A percentile compares a stretch with the other conserved stretches of the same genome.
phyloP scores from a whole-genome alignment of 2,797 vertebrate species.

The Pseudotriccus pelzelni region DNA sequence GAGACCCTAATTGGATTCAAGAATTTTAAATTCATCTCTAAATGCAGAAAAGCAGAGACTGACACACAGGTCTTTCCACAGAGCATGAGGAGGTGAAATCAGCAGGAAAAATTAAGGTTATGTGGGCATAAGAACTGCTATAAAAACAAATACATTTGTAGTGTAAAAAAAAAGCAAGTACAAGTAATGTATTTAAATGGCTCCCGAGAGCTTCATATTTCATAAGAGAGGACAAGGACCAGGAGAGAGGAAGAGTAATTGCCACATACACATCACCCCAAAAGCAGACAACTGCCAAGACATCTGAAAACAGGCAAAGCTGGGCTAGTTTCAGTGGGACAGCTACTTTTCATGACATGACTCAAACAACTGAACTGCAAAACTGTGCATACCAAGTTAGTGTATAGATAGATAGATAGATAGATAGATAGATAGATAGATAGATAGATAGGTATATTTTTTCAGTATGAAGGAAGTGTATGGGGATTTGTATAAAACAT shows the following conservation, averaged over 20 bases:
- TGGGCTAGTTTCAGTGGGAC: background rate
- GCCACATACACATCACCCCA: background rate
- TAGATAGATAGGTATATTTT: no score
- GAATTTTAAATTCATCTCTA: constrained; percentile 30
- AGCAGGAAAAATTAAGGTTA: background rate
- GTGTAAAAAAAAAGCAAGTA: background rate
- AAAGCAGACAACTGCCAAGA: constrained; percentile 27
- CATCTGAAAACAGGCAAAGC: constrained; percentile 28
- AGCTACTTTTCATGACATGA: background rate
- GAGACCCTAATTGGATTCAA: constrained; percentile 36
- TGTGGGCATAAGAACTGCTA: background rate
- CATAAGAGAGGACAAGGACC: background rate
- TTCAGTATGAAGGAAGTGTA: background rate
- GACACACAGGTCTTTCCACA: background rate
- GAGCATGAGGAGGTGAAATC: background rate
- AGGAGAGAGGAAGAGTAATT: constrained; percentile 10
- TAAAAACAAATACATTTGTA: background rate
- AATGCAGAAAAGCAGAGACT: background rate
- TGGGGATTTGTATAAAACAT: background rate
- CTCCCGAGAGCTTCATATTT: background rate
- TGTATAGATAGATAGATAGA: no score
- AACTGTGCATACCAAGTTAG: background rate
- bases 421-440: no score
- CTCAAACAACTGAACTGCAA: background rate
- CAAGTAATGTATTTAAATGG: background rate